These are phyloP conservation scores for Aromia moschata DNA, from an alignment of 2,888 invertebrate species.

Conservation along the genomic window DNA sequence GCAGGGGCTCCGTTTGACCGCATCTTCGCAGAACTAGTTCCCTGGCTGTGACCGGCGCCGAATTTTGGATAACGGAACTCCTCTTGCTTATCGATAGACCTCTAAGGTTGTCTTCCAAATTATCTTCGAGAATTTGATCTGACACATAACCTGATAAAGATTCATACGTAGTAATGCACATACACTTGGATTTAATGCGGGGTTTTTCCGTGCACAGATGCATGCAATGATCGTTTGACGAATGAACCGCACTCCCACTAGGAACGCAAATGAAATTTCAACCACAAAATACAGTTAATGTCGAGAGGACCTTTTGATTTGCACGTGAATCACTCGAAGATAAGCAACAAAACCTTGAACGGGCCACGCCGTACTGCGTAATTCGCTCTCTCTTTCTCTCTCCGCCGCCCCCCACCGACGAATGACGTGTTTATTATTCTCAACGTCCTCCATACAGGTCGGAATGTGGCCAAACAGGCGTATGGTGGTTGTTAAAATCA, in stretches of 20 bases:
- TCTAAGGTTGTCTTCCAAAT: slow-evolving; percentile 47
- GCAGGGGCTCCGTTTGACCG: slow-evolving; percentile 69
- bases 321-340: slow-evolving; percentile 16
- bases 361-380: slow-evolving; percentile 21
- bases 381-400: not conserved
- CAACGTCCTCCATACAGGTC: slow-evolving; percentile 19
- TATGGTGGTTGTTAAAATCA: no score
- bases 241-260: slow-evolving; percentile 12
- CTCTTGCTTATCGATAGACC: slow-evolving; percentile 43
- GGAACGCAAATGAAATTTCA: slow-evolving; percentile 2
- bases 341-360: slow-evolving; percentile 1
- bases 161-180: slow-evolving; percentile 51
- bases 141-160: slow-evolving; percentile 53
- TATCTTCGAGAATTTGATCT: slow-evolving; percentile 39
- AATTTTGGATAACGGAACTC: slow-evolving; percentile 17
- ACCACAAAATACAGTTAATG: slow-evolving; percentile 1
- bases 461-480: slow-evolving; percentile 3
- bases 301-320: not conserved
- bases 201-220: slow-evolving; percentile 41
- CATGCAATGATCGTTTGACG: slow-evolving; percentile 41
- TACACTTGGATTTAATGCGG: slow-evolving; percentile 42
- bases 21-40: slow-evolving; percentile 72
- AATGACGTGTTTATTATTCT: no score
- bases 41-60: slow-evolving; percentile 55
- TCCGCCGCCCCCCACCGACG: slow-evolving; percentile 4